Percentiles rank a stretch among this genome's conserved stretches.
Conservation (phyloP, 2,113 vertebrate genomes). For the Naja naja region DNA sequence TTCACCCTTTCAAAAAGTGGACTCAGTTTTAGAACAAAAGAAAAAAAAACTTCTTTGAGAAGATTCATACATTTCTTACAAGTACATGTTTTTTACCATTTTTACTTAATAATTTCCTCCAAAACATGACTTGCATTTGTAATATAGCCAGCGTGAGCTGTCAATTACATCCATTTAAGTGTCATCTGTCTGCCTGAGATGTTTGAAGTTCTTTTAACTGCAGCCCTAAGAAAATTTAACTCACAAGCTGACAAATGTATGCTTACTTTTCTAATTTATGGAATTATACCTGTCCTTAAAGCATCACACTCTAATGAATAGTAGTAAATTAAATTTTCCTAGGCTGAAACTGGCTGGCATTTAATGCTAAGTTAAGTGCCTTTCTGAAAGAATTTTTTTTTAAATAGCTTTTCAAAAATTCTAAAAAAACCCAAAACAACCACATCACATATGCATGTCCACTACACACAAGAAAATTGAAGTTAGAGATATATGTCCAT, state of each 20-base stretch:
- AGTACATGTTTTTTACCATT: neutral
- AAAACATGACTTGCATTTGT: neutral
- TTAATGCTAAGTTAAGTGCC: neutral
- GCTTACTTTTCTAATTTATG: neutral
- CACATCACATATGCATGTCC: neutral
- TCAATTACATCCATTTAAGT: neutral
- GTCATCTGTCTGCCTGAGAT: neutral
- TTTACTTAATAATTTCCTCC: accelerated
- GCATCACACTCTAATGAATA: neutral
- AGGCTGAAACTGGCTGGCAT: neutral
- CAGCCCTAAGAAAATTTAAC: neutral
- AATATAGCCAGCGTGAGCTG: neutral
- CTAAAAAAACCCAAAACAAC: neutral
- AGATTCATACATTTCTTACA: neutral
- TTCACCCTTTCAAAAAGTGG: neutral
- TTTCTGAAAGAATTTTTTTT: neutral
- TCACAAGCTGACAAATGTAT: neutral
- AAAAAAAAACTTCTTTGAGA: too few relatives aligned
- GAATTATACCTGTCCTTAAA: neutral
- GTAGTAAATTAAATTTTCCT: neutral
- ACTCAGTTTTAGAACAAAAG: neutral
- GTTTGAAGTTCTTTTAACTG: neutral
- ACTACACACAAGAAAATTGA: accelerated
- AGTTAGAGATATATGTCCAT: neutral
- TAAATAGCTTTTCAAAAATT: neutral